These are phyloP conservation scores for Anas platyrhynchos DNA, from an alignment of 2,113 vertebrate species.

Conservation along the genomic window DNA sequence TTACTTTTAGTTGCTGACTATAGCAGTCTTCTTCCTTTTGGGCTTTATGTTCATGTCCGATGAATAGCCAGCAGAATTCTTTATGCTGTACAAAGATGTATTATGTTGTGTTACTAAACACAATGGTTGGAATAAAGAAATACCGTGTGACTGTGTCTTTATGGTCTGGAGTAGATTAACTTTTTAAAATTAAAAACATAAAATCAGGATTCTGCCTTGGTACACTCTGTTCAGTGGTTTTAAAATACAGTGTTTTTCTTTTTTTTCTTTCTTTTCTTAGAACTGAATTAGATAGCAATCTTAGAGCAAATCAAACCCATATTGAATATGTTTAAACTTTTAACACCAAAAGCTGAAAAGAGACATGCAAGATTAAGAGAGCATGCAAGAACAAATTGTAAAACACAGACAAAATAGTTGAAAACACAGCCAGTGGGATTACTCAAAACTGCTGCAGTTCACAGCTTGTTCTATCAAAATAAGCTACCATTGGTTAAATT, in stretches of 20 bases:
- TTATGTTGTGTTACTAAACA: neutral
- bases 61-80: neutral
- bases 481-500: neutral
- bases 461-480: slow-evolving; percentile 8
- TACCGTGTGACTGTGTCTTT: neutral
- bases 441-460: neutral
- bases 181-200: slow-evolving; percentile 45
- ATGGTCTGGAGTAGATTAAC: slow-evolving; percentile 30
- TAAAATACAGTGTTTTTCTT: neutral
- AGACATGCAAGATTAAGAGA: neutral
- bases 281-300: neutral
- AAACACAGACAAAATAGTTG: neutral
- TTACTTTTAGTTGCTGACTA: neutral
- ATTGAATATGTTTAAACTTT: neutral
- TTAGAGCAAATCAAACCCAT: neutral
- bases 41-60: neutral
- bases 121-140: neutral
- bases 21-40: neutral
- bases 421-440: neutral
- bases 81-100: neutral
- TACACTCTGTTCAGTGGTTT: slow-evolving; percentile 17
- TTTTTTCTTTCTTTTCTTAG: neutral
- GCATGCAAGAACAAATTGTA: neutral
- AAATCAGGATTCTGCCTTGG: neutral
- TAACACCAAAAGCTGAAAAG: neutral